A percentile compares a stretch with the other conserved stretches of the same genome.
Evolutionary conservation across 2,113 vertebrate species (phyloP).

Genomic region (Aptenodytes patagonicus): DNA sequence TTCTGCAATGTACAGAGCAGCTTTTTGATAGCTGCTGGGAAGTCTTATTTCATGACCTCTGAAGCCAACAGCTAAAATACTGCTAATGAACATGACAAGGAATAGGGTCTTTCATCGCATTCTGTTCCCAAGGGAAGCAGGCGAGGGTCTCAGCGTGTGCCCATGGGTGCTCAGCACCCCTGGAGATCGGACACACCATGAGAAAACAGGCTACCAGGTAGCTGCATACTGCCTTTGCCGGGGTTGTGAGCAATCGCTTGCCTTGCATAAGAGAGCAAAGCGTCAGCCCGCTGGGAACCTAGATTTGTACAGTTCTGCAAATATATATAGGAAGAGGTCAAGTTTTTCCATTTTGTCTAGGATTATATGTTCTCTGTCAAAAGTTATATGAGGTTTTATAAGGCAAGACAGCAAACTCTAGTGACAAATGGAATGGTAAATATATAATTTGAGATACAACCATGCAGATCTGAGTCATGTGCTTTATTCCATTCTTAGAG

Average conservation of each 20-base stretch:
- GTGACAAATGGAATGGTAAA: slow-evolving; percentile 31
- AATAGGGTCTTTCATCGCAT: neutral
- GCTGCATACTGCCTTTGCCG: neutral
- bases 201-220: neutral
- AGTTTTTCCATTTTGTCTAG: slow-evolving; percentile 13
- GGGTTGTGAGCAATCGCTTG: neutral
- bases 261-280: neutral
- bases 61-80: neutral
- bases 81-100: neutral
- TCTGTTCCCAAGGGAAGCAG: neutral
- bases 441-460: neutral
- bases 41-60: neutral
- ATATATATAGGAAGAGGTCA: neutral
- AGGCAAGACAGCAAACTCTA: slow-evolving; percentile 15
- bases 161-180: neutral
- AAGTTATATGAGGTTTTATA: slow-evolving; percentile 6
- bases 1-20: neutral
- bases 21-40: neutral
- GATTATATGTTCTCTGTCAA: slow-evolving; percentile 11
- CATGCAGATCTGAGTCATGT: neutral
- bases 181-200: neutral
- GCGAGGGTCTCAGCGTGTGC: neutral
- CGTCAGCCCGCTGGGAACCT: neutral
- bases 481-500: neutral
- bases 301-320: slow-evolving; percentile 13